Percentiles rank a stretch among this genome's conserved stretches.
phyloP scores from a whole-genome alignment of 2,797 vertebrate species.

The Tamandua tetradactyla region DNA sequence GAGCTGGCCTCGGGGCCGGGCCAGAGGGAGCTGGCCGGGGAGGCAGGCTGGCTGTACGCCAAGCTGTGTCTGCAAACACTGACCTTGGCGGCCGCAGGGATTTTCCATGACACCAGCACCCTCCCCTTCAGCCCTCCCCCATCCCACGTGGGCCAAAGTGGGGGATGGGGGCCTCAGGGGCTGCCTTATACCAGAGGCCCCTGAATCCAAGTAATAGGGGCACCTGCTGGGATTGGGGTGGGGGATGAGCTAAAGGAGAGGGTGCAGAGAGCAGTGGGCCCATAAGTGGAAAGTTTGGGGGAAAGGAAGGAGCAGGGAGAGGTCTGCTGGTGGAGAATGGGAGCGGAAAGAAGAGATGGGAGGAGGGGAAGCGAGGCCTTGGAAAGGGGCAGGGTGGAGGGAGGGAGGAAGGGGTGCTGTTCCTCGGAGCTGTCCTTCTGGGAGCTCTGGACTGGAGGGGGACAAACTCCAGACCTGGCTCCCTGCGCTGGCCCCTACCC shows the following conservation, averaged over 20 bases:
- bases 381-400: background rate
- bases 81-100: constrained; percentile 83
- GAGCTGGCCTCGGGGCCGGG: constrained; percentile 60
- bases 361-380: constrained; percentile 42
- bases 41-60: constrained; percentile 81
- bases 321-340: background rate
- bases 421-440: constrained; percentile 37
- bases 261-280: background rate
- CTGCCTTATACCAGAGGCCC: background rate
- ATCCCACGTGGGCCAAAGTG: constrained; percentile 45
- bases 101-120: constrained; percentile 87
- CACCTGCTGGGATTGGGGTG: background rate
- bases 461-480: constrained; percentile 63
- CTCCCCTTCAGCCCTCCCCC: constrained; percentile 62
- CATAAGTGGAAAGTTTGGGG: background rate
- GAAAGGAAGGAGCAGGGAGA: background rate
- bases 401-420: background rate
- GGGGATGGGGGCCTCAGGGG: constrained; percentile 31
- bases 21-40: constrained; percentile 61
- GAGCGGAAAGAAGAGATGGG: background rate
- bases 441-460: constrained; percentile 29
- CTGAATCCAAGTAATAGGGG: background rate
- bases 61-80: constrained; percentile 82
- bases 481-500: background rate
- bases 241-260: background rate